Conservation (phyloP, 2,797 vertebrate species). For the Antrozous pallidus region DNA sequence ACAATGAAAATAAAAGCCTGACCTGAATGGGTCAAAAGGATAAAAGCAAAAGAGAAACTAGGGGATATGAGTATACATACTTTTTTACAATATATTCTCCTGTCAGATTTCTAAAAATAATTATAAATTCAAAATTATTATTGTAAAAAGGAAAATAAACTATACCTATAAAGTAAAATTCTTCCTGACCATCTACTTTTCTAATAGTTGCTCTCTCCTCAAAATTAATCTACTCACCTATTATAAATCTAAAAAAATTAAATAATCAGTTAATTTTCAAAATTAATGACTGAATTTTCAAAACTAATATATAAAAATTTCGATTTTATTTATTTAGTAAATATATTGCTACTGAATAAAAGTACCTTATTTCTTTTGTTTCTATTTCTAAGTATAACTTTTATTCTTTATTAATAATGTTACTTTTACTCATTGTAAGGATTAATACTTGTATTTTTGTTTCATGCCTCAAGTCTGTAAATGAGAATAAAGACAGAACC, state of each 20-base stretch:
- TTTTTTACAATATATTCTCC: background rate
- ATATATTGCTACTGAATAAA: background rate
- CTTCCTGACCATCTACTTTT: background rate
- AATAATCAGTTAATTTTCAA: background rate
- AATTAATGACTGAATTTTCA: background rate
- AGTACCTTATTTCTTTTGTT: background rate
- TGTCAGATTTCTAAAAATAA: background rate
- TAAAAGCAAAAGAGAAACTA: background rate
- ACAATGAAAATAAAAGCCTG: background rate
- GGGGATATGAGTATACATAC: background rate
- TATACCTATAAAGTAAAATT: background rate
- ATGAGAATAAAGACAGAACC: background rate
- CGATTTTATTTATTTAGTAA: background rate
- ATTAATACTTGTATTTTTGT: background rate
- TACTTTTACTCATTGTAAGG: background rate
- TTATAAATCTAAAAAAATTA: background rate
- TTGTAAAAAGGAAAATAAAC: background rate
- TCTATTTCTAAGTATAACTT: background rate
- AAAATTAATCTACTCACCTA: background rate
- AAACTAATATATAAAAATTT: background rate
- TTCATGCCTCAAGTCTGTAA: background rate
- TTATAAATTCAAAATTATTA: background rate
- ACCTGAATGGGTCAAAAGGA: background rate
- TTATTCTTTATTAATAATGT: background rate
- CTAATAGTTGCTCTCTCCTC: background rate